phyloP scores from a whole-genome alignment of 1,140 invertebrate species.

The Nephila pilipes region DNA sequence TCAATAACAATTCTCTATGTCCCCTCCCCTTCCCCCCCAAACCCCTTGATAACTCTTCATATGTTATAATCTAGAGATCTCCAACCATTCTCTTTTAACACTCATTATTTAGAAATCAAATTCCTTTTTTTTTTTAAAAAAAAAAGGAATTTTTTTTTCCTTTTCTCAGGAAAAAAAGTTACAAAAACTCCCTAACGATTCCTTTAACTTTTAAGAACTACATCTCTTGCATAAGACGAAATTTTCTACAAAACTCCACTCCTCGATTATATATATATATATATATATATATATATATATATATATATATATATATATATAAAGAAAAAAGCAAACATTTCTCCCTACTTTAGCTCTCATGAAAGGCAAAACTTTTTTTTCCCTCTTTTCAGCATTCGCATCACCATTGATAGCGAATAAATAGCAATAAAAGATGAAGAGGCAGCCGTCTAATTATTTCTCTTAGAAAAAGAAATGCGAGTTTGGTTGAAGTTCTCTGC shows the following conservation, averaged over 20 bases:
- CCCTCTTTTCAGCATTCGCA: not conserved
- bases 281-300: not conserved
- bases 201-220: not conserved
- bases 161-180: not conserved
- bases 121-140: not conserved
- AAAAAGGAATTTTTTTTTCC: not conserved
- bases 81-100: not conserved
- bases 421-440: conserved; percentile 37
- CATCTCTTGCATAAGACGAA: not conserved
- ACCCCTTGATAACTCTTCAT: too few species aligned
- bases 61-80: not conserved
- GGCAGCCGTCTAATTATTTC: conserved; percentile 57
- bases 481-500: conserved; percentile 1
- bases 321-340: not conserved
- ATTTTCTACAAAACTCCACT: not conserved
- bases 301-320: not conserved
- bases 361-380: not conserved
- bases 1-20: too few species aligned
- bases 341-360: not conserved
- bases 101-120: not conserved
- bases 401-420: conserved; percentile 1
- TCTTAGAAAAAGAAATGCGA: conserved; percentile 9
- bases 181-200: not conserved
- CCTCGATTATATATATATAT: not conserved
- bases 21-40: too few species aligned